A percentile compares a stretch with the other conserved stretches of the same genome.
phyloP scores from a whole-genome alignment of 2,888 invertebrate species.

The Pristionchus entomophagus region DNA sequence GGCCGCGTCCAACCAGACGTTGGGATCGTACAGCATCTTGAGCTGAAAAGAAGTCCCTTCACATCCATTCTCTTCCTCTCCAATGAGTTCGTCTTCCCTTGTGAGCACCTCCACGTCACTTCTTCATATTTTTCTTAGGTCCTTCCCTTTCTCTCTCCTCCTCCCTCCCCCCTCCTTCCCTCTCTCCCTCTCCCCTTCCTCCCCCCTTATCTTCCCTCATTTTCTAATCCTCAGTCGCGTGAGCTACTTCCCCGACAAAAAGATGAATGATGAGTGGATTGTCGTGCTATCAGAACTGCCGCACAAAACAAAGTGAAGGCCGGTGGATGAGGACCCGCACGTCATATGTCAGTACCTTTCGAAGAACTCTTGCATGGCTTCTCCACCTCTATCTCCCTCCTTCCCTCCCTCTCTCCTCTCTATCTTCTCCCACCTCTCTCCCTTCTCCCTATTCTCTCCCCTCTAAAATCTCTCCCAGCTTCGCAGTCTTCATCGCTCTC shows the following conservation, averaged over 20 bases:
- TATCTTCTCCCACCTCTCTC: neutral
- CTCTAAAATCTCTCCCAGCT: neutral
- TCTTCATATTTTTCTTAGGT: neutral
- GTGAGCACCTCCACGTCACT: constrained; percentile 34
- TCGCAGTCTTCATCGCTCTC: constrained; percentile 40
- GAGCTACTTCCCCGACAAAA: neutral
- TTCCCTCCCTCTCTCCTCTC: neutral
- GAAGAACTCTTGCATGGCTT: constrained; percentile 4
- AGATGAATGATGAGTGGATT: constrained; percentile 40
- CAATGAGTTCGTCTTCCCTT: neutral
- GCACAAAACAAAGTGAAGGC: neutral
- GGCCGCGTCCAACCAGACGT: constrained; percentile 95
- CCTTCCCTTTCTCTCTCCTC: neutral
- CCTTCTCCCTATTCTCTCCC: neutral
- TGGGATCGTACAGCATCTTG: constrained; percentile 88
- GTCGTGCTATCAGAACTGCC: neutral
- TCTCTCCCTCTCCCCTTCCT: neutral
- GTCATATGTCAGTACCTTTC: constrained; percentile 7
- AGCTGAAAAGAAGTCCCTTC: constrained; percentile 80
- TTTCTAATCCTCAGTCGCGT: neutral
- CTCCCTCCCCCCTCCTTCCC: neutral
- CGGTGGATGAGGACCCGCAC: neutral
- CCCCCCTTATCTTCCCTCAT: constrained; percentile 3
- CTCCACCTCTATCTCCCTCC: neutral
- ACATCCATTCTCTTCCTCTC: neutral